phyloP scores from a whole-genome alignment of 2,113 vertebrate genomes.

The Oophaga pumilio region DNA sequence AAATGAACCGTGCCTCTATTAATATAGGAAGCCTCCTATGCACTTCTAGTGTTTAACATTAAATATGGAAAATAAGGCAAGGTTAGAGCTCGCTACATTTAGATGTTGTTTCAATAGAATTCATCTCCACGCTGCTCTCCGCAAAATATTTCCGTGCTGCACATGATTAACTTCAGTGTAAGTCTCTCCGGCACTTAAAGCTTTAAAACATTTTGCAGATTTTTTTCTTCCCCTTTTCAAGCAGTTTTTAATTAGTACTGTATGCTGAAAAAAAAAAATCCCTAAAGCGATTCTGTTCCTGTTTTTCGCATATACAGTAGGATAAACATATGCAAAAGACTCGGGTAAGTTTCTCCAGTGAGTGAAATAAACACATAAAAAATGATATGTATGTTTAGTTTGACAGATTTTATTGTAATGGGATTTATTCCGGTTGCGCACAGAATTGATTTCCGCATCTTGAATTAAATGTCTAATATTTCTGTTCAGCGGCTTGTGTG shows the following conservation, averaged over 20 bases:
- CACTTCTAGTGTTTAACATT: slow-evolving; percentile 63
- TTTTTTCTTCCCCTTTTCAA: background rate
- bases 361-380: slow-evolving; percentile 11
- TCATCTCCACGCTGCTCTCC: slow-evolving; percentile 22
- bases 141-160: slow-evolving; percentile 28
- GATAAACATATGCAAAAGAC: slow-evolving; percentile 39
- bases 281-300: slow-evolving; percentile 30
- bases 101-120: slow-evolving; percentile 42
- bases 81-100: slow-evolving; percentile 60
- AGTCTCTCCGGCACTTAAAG: slow-evolving; percentile 25
- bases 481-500: background rate
- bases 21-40: slow-evolving; percentile 59
- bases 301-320: background rate
- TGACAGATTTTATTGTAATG: slow-evolving; percentile 29
- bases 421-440: slow-evolving; percentile 12
- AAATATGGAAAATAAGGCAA: slow-evolving; percentile 62
- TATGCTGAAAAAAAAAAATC: slow-evolving; percentile 19
- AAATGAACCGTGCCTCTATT: slow-evolving; percentile 74
- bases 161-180: slow-evolving; percentile 37
- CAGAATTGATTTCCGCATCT: slow-evolving; percentile 3
- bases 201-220: slow-evolving; percentile 17
- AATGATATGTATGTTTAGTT: slow-evolving; percentile 13
- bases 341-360: slow-evolving; percentile 15
- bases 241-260: slow-evolving; percentile 32
- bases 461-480: slow-evolving; percentile 21